Conservation (phyloP, 2,797 vertebrate species). For the Gymnoscopelus microlampas region DNA sequence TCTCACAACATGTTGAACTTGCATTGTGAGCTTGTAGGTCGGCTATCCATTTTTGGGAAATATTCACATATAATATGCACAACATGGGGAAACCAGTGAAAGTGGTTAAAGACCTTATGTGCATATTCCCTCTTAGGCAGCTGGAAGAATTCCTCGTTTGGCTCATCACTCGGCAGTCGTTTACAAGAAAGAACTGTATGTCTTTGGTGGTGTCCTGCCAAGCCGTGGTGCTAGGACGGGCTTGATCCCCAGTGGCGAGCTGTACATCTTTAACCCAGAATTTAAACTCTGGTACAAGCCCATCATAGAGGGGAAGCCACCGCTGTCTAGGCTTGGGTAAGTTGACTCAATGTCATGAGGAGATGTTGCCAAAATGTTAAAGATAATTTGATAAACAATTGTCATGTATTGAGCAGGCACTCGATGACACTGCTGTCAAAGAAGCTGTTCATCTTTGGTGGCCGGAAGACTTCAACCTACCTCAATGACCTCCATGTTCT, state of each 20-base stretch:
- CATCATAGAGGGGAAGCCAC: slow-evolving; percentile 88
- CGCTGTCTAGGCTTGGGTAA: slow-evolving; percentile 89
- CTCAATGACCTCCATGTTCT: slow-evolving; percentile 88
- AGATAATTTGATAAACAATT: background rate
- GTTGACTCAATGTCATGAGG: slow-evolving; percentile 42
- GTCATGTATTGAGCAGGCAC: slow-evolving; percentile 76
- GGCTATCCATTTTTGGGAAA: no score
- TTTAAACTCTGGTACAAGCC: slow-evolving; percentile 93
- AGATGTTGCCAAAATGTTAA: background rate
- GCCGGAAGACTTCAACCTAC: slow-evolving; percentile 81
- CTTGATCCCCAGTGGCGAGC: slow-evolving; percentile 82
- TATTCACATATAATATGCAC: no score
- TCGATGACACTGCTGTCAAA: slow-evolving; percentile 86
- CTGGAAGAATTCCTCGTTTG: slow-evolving; percentile 85
- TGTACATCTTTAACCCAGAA: slow-evolving; percentile 92
- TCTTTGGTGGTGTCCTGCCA: slow-evolving; percentile 87
- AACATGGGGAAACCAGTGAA: no score
- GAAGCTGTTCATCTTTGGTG: slow-evolving; percentile 89
- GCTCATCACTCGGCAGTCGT: slow-evolving; percentile 86
- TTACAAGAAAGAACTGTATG: slow-evolving; percentile 89
- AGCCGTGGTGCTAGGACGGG: slow-evolving; percentile 55
- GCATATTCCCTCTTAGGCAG: slow-evolving; percentile 74
- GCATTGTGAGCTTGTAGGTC: background rate
- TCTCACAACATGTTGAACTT: background rate
- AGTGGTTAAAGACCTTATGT: slow-evolving; percentile 4